Evolutionary conservation across 2,888 invertebrate genomes (phyloP).

Genomic region (Eristalis tenax): DNA sequence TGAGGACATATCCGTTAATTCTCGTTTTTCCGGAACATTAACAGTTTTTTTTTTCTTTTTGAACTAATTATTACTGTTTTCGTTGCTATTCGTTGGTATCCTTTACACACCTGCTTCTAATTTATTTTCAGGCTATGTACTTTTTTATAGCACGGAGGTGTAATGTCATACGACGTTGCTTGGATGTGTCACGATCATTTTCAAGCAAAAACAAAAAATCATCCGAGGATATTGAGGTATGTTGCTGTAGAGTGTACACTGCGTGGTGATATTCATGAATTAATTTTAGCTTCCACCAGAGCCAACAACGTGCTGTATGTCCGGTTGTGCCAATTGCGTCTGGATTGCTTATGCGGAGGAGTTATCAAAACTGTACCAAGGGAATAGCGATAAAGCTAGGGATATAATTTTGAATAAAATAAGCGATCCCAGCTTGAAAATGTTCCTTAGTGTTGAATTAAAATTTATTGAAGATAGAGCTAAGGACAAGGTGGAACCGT

Average conservation of each 20-base stretch:
- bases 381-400: slow-evolving; percentile 86
- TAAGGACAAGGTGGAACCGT: neutral
- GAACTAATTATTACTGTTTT: neutral
- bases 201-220: slow-evolving; percentile 42
- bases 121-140: slow-evolving; percentile 57
- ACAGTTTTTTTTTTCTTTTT: slow-evolving; percentile 16
- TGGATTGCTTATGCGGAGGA: slow-evolving; percentile 95
- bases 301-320: slow-evolving; percentile 94
- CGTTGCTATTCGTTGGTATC: neutral
- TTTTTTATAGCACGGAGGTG: slow-evolving; percentile 37
- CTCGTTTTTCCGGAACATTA: slow-evolving; percentile 73
- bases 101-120: slow-evolving; percentile 46
- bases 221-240: slow-evolving; percentile 39
- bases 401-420: slow-evolving; percentile 89
- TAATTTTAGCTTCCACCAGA: slow-evolving; percentile 79
- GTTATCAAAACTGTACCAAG: slow-evolving; percentile 84
- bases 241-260: neutral
- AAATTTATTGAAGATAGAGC: slow-evolving; percentile 77
- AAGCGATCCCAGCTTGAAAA: slow-evolving; percentile 90
- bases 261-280: neutral
- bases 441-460: slow-evolving; percentile 91
- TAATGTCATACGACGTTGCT: slow-evolving; percentile 35
- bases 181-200: neutral
- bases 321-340: slow-evolving; percentile 96
- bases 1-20: slow-evolving; percentile 61